A percentile compares a stretch with the other conserved stretches of the same genome.
These are phyloP conservation scores for Loxodonta africana DNA, from an alignment of 2,113 vertebrate genomes.

Conservation along the genomic window DNA sequence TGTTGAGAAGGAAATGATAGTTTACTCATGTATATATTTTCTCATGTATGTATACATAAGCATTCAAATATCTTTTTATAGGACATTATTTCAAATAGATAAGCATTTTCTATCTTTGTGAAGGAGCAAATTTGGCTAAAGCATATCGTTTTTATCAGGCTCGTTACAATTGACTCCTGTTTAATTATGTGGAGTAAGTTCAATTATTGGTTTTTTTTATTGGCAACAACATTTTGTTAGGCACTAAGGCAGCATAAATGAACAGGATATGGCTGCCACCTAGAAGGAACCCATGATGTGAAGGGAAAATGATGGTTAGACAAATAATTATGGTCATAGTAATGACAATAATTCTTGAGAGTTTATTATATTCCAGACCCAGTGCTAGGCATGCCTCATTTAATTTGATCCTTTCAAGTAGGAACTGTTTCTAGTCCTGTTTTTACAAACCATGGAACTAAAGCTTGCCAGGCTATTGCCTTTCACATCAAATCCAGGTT, in stretches of 20 bases:
- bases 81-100: neutral
- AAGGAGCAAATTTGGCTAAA: constrained; percentile 10
- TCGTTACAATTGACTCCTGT: neutral
- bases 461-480: constrained; percentile 42
- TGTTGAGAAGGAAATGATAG: neutral
- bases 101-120: neutral
- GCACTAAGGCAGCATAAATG: neutral
- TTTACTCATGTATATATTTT: neutral
- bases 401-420: constrained; percentile 9
- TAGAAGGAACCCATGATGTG: neutral
- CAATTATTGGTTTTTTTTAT: neutral
- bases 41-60: neutral
- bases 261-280: neutral
- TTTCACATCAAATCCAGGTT: neutral
- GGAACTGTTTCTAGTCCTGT: neutral
- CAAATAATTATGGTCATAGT: neutral
- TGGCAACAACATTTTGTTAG: neutral
- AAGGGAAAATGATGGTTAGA: neutral
- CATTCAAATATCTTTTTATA: constrained; percentile 21
- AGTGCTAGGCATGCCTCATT: neutral
- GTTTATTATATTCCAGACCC: neutral
- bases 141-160: neutral
- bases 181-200: neutral
- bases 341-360: constrained; percentile 20
- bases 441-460: neutral